Conservation (phyloP, 2,797 vertebrate genomes). For the Anabas testudineus region DNA sequence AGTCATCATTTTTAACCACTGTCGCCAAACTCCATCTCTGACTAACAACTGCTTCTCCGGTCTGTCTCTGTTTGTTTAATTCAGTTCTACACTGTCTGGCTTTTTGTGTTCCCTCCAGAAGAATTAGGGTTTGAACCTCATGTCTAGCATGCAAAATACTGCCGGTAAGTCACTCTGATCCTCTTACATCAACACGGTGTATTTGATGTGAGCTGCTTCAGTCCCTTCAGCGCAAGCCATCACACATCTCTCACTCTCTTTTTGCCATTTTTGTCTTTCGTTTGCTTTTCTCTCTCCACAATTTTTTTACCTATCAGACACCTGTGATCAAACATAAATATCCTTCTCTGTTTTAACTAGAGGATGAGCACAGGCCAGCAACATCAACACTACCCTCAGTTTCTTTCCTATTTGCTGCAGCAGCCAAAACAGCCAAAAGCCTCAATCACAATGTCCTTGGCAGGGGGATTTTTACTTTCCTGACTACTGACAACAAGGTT, state of each 20-base stretch:
- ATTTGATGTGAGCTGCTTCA: constrained; percentile 10
- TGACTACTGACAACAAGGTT: constrained; percentile 52
- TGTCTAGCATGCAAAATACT: constrained; percentile 13
- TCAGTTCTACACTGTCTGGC: constrained; percentile 27
- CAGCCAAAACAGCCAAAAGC: constrained; percentile 34
- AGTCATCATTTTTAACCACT: constrained; percentile 63
- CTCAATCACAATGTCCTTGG: constrained; percentile 49
- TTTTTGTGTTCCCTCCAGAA: constrained; percentile 18
- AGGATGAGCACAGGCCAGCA: constrained; percentile 30
- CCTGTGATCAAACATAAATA: constrained; percentile 32
- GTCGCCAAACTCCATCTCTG: constrained; percentile 48
- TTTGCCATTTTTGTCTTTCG: background rate
- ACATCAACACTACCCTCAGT: constrained; percentile 38
- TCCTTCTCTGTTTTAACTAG: constrained; percentile 34
- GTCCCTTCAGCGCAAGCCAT: constrained; percentile 19
- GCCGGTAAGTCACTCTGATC: constrained; percentile 4
- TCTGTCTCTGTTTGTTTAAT: constrained; percentile 35
- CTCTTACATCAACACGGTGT: no score
- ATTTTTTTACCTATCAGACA: constrained; percentile 18
- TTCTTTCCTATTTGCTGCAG: constrained; percentile 32
- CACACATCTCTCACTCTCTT: constrained; percentile 15
- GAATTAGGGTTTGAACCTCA: constrained; percentile 9
- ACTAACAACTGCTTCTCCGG: constrained; percentile 48
- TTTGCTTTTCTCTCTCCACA: background rate
- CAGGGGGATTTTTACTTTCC: constrained; percentile 54